Conservation (phyloP, 1,140 invertebrate species). For the Aplysia californica region DNA sequence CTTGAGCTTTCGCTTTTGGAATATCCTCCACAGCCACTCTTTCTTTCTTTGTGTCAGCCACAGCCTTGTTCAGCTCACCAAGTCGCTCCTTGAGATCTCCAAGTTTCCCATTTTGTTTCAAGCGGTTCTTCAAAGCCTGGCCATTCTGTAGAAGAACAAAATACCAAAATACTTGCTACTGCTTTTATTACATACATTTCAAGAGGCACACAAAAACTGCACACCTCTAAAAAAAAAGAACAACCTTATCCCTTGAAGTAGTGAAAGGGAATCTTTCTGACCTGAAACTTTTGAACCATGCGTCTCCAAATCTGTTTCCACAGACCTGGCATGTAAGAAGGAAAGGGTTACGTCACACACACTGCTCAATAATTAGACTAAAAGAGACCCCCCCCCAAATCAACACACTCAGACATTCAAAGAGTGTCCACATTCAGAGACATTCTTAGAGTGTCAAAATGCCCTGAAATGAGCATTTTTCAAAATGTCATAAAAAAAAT, state of each 20-base stretch:
- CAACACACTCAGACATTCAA: no score
- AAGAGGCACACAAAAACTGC: background rate
- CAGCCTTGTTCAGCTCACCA: conserved; percentile 47
- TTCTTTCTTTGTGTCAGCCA: conserved; percentile 35
- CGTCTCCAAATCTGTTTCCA: no score
- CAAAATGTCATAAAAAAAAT: background rate
- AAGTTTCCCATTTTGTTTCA: conserved; percentile 55
- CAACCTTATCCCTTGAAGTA: no score
- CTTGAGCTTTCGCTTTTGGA: no score
- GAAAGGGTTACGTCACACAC: background rate
- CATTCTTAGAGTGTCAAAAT: no score
- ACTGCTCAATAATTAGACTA: no score
- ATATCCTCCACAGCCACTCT: background rate
- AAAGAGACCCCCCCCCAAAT: no score
- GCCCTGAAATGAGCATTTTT: no score
- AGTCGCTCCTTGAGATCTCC: conserved; percentile 54
- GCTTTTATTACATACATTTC: background rate
- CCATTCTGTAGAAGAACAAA: conserved; percentile 1
- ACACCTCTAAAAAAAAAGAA: background rate
- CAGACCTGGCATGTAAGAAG: no score
- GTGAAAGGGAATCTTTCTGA: no score
- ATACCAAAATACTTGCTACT: background rate
- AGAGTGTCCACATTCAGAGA: no score
- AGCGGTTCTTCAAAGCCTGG: conserved; percentile 41
- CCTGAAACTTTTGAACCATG: no score